Evolutionary conservation across 2,797 vertebrate species (phyloP).

Genomic region (Semotilus atromaculatus): DNA sequence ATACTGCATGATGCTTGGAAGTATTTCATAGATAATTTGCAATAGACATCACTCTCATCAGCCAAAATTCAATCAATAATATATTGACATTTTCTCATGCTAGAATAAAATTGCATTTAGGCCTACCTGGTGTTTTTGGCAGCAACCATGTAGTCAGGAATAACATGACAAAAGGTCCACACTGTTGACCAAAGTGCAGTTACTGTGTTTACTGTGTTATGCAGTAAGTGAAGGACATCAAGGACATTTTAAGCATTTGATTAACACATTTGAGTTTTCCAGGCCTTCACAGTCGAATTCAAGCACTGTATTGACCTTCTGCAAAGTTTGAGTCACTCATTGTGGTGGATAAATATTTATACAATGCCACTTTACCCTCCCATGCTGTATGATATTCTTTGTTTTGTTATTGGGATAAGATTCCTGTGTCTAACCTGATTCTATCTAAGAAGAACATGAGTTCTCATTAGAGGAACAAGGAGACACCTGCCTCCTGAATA

Average conservation of each 20-base stretch:
- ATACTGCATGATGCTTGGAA: neutral
- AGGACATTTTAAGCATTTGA: neutral
- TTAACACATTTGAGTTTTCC: neutral
- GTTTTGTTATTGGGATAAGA: neutral
- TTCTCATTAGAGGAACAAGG: slow-evolving; percentile 39
- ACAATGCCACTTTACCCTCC: neutral
- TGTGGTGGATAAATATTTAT: neutral
- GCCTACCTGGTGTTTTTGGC: neutral
- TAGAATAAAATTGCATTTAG: neutral
- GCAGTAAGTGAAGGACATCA: neutral
- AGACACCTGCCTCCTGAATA: slow-evolving; percentile 43
- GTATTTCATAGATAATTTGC: neutral
- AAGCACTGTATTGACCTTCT: slow-evolving; percentile 3
- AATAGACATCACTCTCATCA: neutral
- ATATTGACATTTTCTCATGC: slow-evolving; percentile 1
- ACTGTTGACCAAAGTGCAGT: neutral
- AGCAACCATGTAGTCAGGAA: neutral
- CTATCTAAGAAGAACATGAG: slow-evolving; percentile 46
- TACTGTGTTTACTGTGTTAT: neutral
- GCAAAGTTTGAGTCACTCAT: neutral
- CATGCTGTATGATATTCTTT: neutral
- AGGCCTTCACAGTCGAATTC: neutral
- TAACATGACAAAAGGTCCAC: neutral
- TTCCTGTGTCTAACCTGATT: slow-evolving; percentile 35
- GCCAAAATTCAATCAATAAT: neutral